These are phyloP conservation scores for Nudaria mundana DNA, from an alignment of 2,888 invertebrate genomes.

Conservation along the genomic window DNA sequence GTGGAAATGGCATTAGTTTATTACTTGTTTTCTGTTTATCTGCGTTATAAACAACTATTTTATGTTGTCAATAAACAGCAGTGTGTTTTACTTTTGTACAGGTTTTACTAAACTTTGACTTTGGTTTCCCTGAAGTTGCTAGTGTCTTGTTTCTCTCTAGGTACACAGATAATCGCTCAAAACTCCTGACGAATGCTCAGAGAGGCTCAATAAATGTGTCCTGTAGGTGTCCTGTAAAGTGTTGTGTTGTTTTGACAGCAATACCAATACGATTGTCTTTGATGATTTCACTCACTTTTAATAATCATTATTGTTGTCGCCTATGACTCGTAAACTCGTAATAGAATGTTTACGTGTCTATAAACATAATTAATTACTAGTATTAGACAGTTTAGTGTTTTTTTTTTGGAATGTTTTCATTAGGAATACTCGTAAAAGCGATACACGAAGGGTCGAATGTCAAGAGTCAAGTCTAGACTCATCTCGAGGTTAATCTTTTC, in stretches of 20 bases:
- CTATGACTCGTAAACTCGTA: neutral
- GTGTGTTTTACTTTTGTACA: slow-evolving; percentile 21
- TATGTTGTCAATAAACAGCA: slow-evolving; percentile 24
- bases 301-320: slow-evolving; percentile 2
- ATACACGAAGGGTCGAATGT: slow-evolving; percentile 37
- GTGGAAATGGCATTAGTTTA: slow-evolving; percentile 39
- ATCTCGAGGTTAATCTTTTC: slow-evolving; percentile 47
- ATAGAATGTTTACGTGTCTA: slow-evolving; percentile 1
- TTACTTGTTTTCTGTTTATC: slow-evolving; percentile 36
- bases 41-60: slow-evolving; percentile 39
- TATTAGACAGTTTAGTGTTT: slow-evolving; percentile 11
- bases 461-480: slow-evolving; percentile 39
- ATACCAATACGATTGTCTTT: too few relatives aligned
- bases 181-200: too few relatives aligned
- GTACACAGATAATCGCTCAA: too few relatives aligned
- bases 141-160: too few relatives aligned
- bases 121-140: too few relatives aligned
- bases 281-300: slow-evolving; percentile 1
- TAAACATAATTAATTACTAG: slow-evolving; percentile 8
- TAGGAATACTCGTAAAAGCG: slow-evolving; percentile 29
- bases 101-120: too few relatives aligned
- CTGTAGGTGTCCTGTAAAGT: too few relatives aligned
- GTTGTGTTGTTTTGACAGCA: too few relatives aligned
- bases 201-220: too few relatives aligned
- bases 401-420: slow-evolving; percentile 27